These are phyloP conservation scores for Tangara arthus DNA, from an alignment of 2,797 vertebrate genomes.

Conservation along the genomic window DNA sequence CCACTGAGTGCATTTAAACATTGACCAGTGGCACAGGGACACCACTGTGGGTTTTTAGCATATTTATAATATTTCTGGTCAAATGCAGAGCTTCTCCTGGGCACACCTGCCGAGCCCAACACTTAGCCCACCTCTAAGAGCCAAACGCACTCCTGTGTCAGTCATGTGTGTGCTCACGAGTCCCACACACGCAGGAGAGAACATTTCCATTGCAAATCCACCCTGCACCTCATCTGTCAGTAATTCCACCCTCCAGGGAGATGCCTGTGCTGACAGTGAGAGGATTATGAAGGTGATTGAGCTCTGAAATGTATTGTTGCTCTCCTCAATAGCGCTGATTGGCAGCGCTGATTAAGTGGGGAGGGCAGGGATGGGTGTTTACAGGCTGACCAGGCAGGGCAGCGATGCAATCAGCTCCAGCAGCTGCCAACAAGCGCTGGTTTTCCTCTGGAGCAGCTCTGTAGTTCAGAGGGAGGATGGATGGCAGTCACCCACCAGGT, in stretches of 20 bases:
- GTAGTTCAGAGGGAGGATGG: neutral
- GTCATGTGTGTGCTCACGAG: neutral
- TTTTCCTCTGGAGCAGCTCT: neutral
- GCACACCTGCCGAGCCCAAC: neutral
- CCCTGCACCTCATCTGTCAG: neutral
- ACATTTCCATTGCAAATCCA: slow-evolving; percentile 33
- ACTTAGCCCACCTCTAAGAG: neutral
- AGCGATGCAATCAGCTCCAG: slow-evolving; percentile 28
- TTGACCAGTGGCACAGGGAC: neutral
- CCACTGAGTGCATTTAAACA: neutral
- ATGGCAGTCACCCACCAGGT: neutral
- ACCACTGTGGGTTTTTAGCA: neutral
- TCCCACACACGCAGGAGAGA: neutral
- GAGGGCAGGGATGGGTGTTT: neutral
- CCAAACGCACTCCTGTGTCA: neutral
- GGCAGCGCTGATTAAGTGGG: slow-evolving; percentile 24
- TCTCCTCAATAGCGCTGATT: slow-evolving; percentile 56
- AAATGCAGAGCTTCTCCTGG: neutral
- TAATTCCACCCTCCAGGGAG: slow-evolving; percentile 25
- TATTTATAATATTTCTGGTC: neutral
- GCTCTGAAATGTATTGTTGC: slow-evolving; percentile 19
- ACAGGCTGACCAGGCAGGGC: slow-evolving; percentile 24
- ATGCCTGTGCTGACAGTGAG: neutral
- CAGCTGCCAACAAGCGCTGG: neutral
- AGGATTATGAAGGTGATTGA: slow-evolving; percentile 29